Percentiles rank a stretch among this genome's conserved stretches.
Evolutionary conservation across 1,140 invertebrate species (phyloP).

Genomic region (Drosophila parabipectinata): DNA sequence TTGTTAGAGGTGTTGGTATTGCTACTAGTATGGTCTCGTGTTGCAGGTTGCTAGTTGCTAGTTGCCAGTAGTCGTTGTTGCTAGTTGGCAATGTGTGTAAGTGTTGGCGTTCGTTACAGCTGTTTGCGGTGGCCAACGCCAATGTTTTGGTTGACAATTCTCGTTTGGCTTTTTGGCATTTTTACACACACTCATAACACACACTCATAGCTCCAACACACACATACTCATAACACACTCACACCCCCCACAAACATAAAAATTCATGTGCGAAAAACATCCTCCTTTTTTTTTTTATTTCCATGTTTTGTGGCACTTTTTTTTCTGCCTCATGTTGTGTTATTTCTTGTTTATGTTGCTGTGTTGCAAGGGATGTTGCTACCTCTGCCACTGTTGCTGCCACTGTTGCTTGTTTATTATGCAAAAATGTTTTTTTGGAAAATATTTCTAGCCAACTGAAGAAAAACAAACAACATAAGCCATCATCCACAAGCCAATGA

Average conservation of each 20-base stretch:
- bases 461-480: slow-evolving; percentile 54
- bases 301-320: slow-evolving; percentile 30
- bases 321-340: slow-evolving; percentile 1
- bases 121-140: slow-evolving; percentile 70
- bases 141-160: slow-evolving; percentile 76
- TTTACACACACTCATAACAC: slow-evolving; percentile 8
- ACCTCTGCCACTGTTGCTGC: slow-evolving; percentile 11
- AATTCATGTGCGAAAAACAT: too few relatives aligned
- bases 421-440: slow-evolving; percentile 22
- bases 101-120: slow-evolving; percentile 63
- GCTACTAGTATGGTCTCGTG: background rate
- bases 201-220: too few relatives aligned
- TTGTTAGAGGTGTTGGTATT: slow-evolving; percentile 3
- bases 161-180: slow-evolving; percentile 72
- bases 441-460: slow-evolving; percentile 14
- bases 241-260: slow-evolving; percentile 2
- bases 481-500: too few relatives aligned
- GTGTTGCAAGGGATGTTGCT: slow-evolving; percentile 30
- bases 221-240: too few relatives aligned
- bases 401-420: slow-evolving; percentile 69
- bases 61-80: slow-evolving; percentile 1
- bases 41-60: slow-evolving; percentile 10
- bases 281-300: slow-evolving; percentile 11
- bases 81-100: slow-evolving; percentile 10
- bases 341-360: slow-evolving; percentile 35